Percentiles rank a stretch among this genome's conserved stretches.
Evolutionary conservation across 2,888 invertebrate genomes (phyloP).

Genomic region (Listrodromus nycthemerus): DNA sequence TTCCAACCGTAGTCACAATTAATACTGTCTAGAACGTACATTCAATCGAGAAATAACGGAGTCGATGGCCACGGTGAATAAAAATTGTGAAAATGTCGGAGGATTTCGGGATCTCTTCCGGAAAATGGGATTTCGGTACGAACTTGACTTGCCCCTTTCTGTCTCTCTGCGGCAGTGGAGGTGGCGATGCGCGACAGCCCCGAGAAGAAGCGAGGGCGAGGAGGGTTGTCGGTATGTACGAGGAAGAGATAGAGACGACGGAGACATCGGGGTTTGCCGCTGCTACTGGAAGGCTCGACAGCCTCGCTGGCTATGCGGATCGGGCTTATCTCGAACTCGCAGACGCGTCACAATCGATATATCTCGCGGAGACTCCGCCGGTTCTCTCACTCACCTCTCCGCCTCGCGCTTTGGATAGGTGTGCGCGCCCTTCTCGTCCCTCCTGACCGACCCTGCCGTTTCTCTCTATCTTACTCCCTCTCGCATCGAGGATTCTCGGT

Average conservation of each 20-base stretch:
- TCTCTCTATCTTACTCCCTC: constrained; percentile 51
- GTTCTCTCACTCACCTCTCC: constrained; percentile 45
- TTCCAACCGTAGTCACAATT: too few species aligned
- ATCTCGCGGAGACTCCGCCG: constrained; percentile 81
- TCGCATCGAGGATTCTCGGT: constrained; percentile 55
- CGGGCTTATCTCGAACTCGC: constrained; percentile 83
- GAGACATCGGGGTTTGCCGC: constrained; percentile 59
- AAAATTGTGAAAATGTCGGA: not conserved
- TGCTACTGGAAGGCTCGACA: constrained; percentile 62
- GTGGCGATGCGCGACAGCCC: constrained; percentile 51
- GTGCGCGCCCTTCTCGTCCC: constrained; percentile 15
- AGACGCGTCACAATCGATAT: constrained; percentile 84
- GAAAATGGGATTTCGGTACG: not conserved
- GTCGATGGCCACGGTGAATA: not conserved
- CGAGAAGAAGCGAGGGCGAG: constrained; percentile 46
- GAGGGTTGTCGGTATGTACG: constrained; percentile 10
- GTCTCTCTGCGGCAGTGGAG: not conserved
- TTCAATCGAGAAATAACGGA: not conserved
- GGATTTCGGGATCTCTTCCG: not conserved
- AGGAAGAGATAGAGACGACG: constrained; percentile 56
- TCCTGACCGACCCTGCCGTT: constrained; percentile 50
- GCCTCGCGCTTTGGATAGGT: constrained; percentile 28
- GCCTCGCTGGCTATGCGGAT: constrained; percentile 78
- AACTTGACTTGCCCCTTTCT: constrained; percentile 23
- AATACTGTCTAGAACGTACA: not conserved